phyloP scores from a whole-genome alignment of 2,113 vertebrate species.

The Ailurus styani region DNA sequence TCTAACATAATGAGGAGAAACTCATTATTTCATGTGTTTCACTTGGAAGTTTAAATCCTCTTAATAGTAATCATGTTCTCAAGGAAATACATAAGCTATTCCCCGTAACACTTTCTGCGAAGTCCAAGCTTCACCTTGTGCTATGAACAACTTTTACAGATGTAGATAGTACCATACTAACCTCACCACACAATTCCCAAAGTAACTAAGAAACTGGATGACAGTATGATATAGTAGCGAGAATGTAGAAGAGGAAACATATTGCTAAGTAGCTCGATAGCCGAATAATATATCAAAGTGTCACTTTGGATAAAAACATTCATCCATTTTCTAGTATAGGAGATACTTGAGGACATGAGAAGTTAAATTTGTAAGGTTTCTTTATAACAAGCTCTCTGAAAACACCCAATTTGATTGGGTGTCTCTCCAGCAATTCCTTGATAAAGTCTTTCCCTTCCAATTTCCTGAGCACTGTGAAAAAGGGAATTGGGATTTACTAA shows the following conservation, averaged over 20 bases:
- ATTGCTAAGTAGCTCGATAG: conserved; percentile 56
- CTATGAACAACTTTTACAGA: conserved; percentile 12
- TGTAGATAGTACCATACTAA: neutral
- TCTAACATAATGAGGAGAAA: conserved; percentile 15
- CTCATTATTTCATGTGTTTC: conserved; percentile 49
- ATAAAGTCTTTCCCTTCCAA: conserved; percentile 19
- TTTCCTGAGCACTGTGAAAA: conserved; percentile 4
- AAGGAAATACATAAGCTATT: neutral
- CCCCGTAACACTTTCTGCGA: neutral
- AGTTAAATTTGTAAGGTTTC: conserved; percentile 40
- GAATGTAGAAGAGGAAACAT: conserved; percentile 46
- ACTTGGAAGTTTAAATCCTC: conserved; percentile 53
- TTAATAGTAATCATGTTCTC: neutral
- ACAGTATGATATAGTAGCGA: conserved; percentile 21
- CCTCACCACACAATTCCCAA: neutral
- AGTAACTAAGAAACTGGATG: conserved; percentile 51
- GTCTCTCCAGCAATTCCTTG: conserved; percentile 15
- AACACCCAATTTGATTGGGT: conserved; percentile 4
- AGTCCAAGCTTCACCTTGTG: neutral
- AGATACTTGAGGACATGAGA: conserved; percentile 46
- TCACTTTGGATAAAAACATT: conserved; percentile 49
- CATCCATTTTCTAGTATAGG: conserved; percentile 30
- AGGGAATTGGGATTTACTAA: neutral
- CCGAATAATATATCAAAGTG: conserved; percentile 71
- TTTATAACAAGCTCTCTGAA: conserved; percentile 1